Evolutionary conservation across 2,797 vertebrate genomes (phyloP).

Genomic region (Lepidocolaptes lacrymiger): DNA sequence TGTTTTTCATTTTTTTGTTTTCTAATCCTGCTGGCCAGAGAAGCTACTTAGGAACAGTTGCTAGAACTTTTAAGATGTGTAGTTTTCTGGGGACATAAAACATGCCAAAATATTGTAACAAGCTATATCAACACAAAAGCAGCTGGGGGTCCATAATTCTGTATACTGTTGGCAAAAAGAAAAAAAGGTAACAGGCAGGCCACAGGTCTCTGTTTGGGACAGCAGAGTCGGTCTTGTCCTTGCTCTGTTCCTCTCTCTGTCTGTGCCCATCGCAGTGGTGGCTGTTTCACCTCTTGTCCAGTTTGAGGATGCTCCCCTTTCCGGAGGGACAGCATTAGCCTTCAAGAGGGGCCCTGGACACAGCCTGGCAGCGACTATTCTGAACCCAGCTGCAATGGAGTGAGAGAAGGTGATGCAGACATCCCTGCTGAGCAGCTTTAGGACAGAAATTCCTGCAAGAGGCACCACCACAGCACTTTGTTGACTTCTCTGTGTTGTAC

Average conservation of each 20-base stretch:
- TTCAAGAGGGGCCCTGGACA: background rate
- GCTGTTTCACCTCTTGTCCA: rapidly evolving
- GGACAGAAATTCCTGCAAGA: background rate
- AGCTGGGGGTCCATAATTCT: background rate
- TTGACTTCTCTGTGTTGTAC: background rate
- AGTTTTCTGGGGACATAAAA: background rate
- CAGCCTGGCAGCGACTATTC: background rate
- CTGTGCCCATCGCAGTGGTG: too few relatives aligned
- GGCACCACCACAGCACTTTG: background rate
- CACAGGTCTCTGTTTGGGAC: background rate
- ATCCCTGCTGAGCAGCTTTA: background rate
- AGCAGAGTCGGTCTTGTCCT: background rate
- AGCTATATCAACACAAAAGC: background rate
- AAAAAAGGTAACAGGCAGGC: background rate
- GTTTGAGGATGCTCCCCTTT: background rate
- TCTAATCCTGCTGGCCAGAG: background rate
- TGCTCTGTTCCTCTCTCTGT: background rate
- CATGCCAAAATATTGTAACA: background rate
- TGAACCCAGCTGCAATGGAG: background rate
- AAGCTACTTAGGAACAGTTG: background rate
- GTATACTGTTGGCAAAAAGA: background rate
- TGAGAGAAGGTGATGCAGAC: background rate
- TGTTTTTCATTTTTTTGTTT: background rate
- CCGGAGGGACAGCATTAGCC: background rate
- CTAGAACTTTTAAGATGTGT: background rate